Evolutionary conservation across 1,140 invertebrate genomes (phyloP).

Genomic region (roundworm (Caenorhabditis elegans)): WBcel235 BX284602.5:14412001-14412500

Average conservation of each 20-base stretch:
- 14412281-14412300: neutral
- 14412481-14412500: conserved; percentile 17
- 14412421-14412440: conserved; percentile 11
- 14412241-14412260: neutral
- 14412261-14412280: neutral
- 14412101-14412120: too few relatives aligned
- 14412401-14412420: neutral
- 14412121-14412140: too few relatives aligned
- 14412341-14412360: conserved; percentile 5
- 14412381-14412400: conserved; percentile 21
- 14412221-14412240: too few relatives aligned
- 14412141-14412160: too few relatives aligned
- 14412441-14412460: conserved; percentile 13
- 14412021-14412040: too few relatives aligned
- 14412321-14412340: neutral
- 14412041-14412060: too few relatives aligned
- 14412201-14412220: too few relatives aligned
- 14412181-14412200: too few relatives aligned
- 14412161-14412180: too few relatives aligned
- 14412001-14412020: neutral
- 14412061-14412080: too few relatives aligned
- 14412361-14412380: neutral
- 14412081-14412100: too few relatives aligned
- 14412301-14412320: neutral
- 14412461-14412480: neutral